A percentile compares a stretch with the other conserved stretches of the same genome.
These are phyloP conservation scores for Hemaris fuciformis DNA, from an alignment of 2,888 invertebrate genomes.

Conservation along the genomic window DNA sequence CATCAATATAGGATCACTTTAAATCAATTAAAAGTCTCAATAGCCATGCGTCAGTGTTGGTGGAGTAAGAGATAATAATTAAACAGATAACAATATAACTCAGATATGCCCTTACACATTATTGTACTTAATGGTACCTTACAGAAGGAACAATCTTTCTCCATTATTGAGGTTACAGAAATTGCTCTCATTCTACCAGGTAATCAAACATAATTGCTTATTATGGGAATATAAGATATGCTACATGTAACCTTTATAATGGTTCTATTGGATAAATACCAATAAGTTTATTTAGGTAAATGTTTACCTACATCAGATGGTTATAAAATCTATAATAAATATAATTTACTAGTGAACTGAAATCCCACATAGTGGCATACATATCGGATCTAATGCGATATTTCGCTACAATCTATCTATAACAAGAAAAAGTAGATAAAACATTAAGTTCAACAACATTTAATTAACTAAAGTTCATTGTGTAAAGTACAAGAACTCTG, in stretches of 20 bases:
- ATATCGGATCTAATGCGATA: neutral
- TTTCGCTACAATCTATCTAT: neutral
- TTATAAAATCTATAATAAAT: neutral
- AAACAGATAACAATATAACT: neutral
- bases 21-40: neutral
- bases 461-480: neutral
- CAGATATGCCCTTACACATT: neutral
- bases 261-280: too few species aligned
- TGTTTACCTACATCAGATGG: too few species aligned
- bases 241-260: too few species aligned
- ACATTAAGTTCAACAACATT: neutral
- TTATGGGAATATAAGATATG: too few species aligned
- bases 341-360: neutral
- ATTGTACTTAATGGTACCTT: neutral
- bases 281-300: too few species aligned
- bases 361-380: neutral
- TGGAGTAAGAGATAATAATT: neutral
- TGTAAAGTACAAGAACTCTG: too few species aligned
- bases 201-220: too few species aligned
- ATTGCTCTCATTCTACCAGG: too few species aligned
- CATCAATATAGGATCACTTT: slow-evolving; percentile 10
- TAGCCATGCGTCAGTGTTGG: neutral
- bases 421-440: neutral
- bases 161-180: neutral
- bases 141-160: neutral